A percentile compares a stretch with the other conserved stretches of the same genome.
These are phyloP conservation scores for Leptarthrus brevirostris DNA, from an alignment of 2,888 invertebrate species.

Conservation along the genomic window DNA sequence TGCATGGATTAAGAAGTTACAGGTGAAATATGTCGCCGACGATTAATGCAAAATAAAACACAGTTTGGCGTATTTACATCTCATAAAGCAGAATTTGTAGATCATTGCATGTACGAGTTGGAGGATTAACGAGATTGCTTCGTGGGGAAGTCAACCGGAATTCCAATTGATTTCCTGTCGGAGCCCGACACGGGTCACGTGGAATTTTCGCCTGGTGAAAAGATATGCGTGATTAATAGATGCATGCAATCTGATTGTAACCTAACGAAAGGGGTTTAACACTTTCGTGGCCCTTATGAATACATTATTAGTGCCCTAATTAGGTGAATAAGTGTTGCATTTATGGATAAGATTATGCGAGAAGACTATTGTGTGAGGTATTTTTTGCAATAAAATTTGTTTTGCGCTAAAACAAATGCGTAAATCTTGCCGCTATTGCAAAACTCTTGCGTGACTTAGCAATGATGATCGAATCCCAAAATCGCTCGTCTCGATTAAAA, in stretches of 20 bases:
- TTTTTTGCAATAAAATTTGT: no score
- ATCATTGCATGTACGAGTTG: background rate
- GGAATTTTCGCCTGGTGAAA: background rate
- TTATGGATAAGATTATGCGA: background rate
- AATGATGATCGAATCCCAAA: background rate
- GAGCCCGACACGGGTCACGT: background rate
- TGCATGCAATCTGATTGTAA: conserved; percentile 1
- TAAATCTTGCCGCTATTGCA: no score
- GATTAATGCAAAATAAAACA: background rate
- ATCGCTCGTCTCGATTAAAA: background rate
- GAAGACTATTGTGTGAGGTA: background rate
- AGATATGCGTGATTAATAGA: background rate
- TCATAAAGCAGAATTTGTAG: background rate
- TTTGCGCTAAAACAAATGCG: no score
- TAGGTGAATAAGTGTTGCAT: background rate
- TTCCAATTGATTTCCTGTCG: conserved; percentile 10
- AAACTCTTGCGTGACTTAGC: no score
- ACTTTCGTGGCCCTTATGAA: conserved; percentile 9
- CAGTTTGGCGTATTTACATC: conserved; percentile 11
- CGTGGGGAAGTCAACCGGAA: background rate
- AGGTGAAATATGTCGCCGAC: background rate
- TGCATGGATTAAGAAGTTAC: background rate
- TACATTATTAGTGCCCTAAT: background rate
- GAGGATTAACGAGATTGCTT: background rate
- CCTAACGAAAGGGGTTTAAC: conserved; percentile 9